Evolutionary conservation across 2,888 invertebrate species (phyloP).

Genomic region (Yponomeuta malinellus): DNA sequence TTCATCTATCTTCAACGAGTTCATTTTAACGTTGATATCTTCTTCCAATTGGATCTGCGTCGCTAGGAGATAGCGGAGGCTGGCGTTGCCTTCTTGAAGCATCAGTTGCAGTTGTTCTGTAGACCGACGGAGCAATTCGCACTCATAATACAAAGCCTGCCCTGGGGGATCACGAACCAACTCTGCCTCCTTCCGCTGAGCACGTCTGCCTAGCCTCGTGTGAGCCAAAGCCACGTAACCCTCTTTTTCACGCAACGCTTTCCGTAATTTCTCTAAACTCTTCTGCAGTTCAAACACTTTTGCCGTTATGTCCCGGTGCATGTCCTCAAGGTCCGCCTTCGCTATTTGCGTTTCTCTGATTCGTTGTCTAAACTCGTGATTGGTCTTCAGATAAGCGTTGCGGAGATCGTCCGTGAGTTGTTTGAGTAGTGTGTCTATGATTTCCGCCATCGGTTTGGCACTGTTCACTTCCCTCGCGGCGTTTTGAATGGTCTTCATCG

Average conservation of each 20-base stretch:
- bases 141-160: constrained; percentile 77
- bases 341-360: constrained; percentile 81
- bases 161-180: constrained; percentile 84
- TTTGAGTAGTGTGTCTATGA: constrained; percentile 82
- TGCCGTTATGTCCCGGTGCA: constrained; percentile 78
- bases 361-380: constrained; percentile 79
- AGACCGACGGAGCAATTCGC: constrained; percentile 74
- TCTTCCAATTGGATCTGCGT: constrained; percentile 87
- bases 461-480: constrained; percentile 79
- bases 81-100: constrained; percentile 79
- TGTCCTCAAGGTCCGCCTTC: constrained; percentile 82
- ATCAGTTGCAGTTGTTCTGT: constrained; percentile 75
- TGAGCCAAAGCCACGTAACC: constrained; percentile 83
- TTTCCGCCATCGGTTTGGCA: constrained; percentile 78
- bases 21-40: constrained; percentile 87
- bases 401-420: constrained; percentile 82
- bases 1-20: constrained; percentile 88
- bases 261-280: constrained; percentile 80
- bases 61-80: constrained; percentile 82
- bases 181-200: constrained; percentile 82
- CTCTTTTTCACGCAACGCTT: constrained; percentile 83
- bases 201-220: constrained; percentile 82
- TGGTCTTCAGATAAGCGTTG: constrained; percentile 80
- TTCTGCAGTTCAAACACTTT: constrained; percentile 81
- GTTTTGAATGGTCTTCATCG: constrained; percentile 74